A percentile compares a stretch with the other conserved stretches of the same genome.
Evolutionary conservation across 2,113 vertebrate species (phyloP).

Genomic region (Dromiciops gliroides): DNA sequence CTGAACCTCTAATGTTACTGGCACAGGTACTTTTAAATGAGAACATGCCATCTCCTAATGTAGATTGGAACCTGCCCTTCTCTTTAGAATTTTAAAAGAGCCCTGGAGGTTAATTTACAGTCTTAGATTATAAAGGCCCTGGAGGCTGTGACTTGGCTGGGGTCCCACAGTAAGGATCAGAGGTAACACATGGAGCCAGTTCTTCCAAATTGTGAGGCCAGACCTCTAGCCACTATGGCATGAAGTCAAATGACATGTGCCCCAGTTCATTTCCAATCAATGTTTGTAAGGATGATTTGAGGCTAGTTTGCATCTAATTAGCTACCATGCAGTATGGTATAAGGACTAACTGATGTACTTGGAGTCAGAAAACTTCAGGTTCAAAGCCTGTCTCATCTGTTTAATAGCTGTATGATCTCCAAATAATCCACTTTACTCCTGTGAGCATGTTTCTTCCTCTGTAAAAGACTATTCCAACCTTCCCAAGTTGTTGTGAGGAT

Average conservation of each 20-base stretch:
- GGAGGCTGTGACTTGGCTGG: neutral
- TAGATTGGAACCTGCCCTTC: neutral
- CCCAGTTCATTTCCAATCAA: neutral
- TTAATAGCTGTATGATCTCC: neutral
- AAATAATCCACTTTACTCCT: neutral
- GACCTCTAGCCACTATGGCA: neutral
- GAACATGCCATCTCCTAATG: neutral
- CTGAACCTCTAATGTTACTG: neutral
- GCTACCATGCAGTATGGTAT: neutral
- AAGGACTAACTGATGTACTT: neutral
- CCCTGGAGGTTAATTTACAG: neutral
- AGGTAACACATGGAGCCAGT: neutral
- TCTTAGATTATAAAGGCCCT: neutral
- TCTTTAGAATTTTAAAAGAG: neutral
- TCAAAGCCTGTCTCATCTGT: neutral
- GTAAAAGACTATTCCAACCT: neutral
- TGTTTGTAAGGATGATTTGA: conserved; percentile 31
- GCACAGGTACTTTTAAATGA: neutral
- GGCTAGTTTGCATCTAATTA: neutral
- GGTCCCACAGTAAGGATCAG: neutral
- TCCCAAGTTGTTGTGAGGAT: neutral
- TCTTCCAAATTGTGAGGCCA: neutral
- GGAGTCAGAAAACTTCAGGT: neutral
- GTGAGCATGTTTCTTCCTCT: neutral
- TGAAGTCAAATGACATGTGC: neutral